These are phyloP conservation scores for Glaucopsyche alexis DNA, from an alignment of 2,888 invertebrate species.

Conservation along the genomic window DNA sequence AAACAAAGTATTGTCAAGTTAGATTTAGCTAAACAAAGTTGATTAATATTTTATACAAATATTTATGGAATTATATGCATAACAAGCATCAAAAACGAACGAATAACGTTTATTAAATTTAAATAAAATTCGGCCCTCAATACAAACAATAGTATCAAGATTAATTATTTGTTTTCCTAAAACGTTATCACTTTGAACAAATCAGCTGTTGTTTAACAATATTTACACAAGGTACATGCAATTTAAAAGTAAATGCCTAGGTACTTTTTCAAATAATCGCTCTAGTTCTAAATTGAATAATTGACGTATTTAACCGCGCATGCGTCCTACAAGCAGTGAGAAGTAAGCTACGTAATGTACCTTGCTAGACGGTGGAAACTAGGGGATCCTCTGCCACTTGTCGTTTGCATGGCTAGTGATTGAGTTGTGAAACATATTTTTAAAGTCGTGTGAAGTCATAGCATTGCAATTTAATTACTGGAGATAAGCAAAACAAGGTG, in stretches of 20 bases:
- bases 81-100: background rate
- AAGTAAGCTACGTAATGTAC: constrained; percentile 53
- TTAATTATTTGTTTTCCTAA: background rate
- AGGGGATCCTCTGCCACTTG: constrained; percentile 38
- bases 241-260: background rate
- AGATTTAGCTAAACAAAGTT: background rate
- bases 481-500: constrained; percentile 13
- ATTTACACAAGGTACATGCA: background rate
- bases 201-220: background rate
- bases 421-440: constrained; percentile 30
- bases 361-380: constrained; percentile 32
- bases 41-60: background rate
- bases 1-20: background rate
- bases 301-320: constrained; percentile 61
- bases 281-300: constrained; percentile 59
- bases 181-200: background rate
- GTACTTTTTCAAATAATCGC: constrained; percentile 28
- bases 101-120: background rate
- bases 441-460: constrained; percentile 21
- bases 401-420: constrained; percentile 37
- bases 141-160: background rate
- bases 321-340: constrained; percentile 54
- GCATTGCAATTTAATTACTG: constrained; percentile 2
- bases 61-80: background rate
- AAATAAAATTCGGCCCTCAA: background rate